phyloP scores from a whole-genome alignment of 2,113 vertebrate species.

The Campylomormyrus tamandua region DNA sequence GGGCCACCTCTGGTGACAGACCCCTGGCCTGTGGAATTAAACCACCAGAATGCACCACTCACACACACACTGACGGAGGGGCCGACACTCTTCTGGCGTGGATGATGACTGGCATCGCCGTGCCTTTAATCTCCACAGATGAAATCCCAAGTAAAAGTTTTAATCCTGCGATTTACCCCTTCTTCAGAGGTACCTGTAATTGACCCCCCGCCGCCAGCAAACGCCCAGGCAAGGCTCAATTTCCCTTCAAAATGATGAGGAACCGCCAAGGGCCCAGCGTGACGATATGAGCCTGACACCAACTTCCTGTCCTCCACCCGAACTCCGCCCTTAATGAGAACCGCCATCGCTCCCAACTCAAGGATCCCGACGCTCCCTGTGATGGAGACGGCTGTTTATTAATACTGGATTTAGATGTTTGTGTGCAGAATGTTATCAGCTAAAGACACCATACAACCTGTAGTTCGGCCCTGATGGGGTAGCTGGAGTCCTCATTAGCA shows the following conservation, averaged over 20 bases:
- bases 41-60: not conserved
- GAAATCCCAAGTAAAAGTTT: slow-evolving; percentile 71
- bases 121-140: slow-evolving; percentile 77
- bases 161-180: slow-evolving; percentile 72
- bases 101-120: slow-evolving; percentile 29
- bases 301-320: slow-evolving; percentile 26
- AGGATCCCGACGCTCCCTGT: slow-evolving; percentile 75
- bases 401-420: slow-evolving; percentile 90
- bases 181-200: slow-evolving; percentile 71
- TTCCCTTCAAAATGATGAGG: slow-evolving; percentile 43
- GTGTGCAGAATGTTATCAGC: slow-evolving; percentile 86
- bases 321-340: slow-evolving; percentile 68
- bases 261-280: not conserved
- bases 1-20: not conserved
- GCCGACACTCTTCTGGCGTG: not conserved
- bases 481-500: slow-evolving; percentile 88
- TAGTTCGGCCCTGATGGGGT: slow-evolving; percentile 84
- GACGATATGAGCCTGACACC: not conserved
- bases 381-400: slow-evolving; percentile 83
- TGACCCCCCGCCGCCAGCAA: slow-evolving; percentile 47
- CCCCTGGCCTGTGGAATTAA: not conserved
- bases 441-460: slow-evolving; percentile 82
- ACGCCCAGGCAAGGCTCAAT: slow-evolving; percentile 62
- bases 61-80: not conserved
- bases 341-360: slow-evolving; percentile 75